Conservation (phyloP, 2,113 vertebrate genomes). For the Colinus virginianus region DNA sequence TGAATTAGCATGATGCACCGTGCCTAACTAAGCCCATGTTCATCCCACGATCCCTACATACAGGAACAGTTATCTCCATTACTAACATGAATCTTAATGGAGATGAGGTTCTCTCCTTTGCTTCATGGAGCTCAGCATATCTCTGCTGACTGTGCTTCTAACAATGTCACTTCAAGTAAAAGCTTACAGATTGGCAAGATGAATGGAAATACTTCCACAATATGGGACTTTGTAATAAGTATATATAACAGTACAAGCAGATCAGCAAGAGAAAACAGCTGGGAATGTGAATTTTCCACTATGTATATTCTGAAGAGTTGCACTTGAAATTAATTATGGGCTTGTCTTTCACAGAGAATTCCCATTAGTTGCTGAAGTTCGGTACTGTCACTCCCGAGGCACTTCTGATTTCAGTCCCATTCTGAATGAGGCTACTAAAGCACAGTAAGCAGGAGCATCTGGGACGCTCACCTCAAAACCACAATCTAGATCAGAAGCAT, state of each 20-base stretch:
- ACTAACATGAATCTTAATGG: background rate
- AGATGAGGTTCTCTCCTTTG: background rate
- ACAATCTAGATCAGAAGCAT: background rate
- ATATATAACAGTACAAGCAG: background rate
- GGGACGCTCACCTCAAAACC: background rate
- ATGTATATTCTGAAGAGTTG: background rate
- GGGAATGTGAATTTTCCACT: rapidly evolving
- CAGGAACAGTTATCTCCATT: background rate
- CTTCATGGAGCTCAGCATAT: background rate
- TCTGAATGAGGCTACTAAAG: background rate
- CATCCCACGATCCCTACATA: background rate
- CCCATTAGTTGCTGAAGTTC: background rate
- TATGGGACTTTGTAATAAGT: background rate
- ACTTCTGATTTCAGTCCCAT: background rate
- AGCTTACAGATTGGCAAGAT: background rate
- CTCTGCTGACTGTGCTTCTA: background rate
- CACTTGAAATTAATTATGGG: background rate
- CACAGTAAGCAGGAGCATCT: background rate
- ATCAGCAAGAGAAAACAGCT: background rate
- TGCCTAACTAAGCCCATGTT: background rate
- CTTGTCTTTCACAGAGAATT: background rate
- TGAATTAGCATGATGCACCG: background rate
- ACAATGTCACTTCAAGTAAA: background rate
- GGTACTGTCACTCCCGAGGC: background rate
- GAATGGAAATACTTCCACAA: background rate